A percentile compares a stretch with the other conserved stretches of the same genome.
Conservation (phyloP, 2,888 invertebrate genomes). For the Eupithecia subfuscata region DNA sequence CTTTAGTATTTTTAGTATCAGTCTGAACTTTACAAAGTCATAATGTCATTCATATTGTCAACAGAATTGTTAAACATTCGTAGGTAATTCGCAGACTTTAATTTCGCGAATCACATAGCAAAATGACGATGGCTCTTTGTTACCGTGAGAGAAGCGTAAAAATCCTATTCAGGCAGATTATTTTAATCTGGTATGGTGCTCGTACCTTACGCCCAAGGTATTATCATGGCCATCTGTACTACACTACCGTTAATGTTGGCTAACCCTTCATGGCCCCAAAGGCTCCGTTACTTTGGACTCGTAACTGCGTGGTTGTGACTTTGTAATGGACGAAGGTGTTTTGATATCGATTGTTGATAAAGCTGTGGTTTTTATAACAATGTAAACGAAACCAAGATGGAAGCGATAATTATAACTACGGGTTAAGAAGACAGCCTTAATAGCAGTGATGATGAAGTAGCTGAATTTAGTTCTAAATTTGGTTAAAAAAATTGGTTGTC, state of each 20-base stretch:
- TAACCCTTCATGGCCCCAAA: constrained; percentile 57
- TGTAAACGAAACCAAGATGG: not conserved
- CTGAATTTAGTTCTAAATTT: too few species aligned
- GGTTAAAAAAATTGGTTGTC: too few species aligned
- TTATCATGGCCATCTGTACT: constrained; percentile 46
- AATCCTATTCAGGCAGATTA: not conserved
- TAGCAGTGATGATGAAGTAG: not conserved
- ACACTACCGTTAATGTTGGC: constrained; percentile 52
- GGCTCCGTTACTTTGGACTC: constrained; percentile 51
- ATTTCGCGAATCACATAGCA: not conserved
- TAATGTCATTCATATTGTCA: not conserved
- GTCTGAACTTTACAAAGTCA: not conserved
- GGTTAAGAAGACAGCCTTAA: not conserved
- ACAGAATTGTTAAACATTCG: not conserved
- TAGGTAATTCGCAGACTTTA: not conserved
- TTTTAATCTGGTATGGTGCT: not conserved
- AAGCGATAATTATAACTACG: not conserved
- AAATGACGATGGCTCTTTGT: not conserved
- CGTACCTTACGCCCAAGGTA: constrained; percentile 32
- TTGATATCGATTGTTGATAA: constrained; percentile 9
- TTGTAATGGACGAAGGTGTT: constrained; percentile 5
- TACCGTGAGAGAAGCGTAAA: constrained; percentile 7
- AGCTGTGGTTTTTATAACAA: constrained; percentile 9
- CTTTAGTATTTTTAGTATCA: not conserved
- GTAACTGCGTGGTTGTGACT: constrained; percentile 22